These are phyloP conservation scores for Microplitis manilae DNA, from an alignment of 2,888 invertebrate species.

Conservation along the genomic window DNA sequence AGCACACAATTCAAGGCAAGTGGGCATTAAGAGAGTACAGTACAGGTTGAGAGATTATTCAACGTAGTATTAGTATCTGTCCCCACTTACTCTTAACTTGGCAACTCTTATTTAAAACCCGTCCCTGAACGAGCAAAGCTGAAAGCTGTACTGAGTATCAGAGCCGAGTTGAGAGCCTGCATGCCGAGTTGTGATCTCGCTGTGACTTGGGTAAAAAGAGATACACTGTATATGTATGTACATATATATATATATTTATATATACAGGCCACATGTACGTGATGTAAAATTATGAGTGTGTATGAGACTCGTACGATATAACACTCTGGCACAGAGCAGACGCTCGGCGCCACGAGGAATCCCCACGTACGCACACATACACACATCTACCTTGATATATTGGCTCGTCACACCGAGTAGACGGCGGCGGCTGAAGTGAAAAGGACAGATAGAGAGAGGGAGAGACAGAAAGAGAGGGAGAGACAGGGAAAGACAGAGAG, in stretches of 20 bases:
- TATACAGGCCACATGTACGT: background rate
- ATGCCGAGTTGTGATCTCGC: background rate
- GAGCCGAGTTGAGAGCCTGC: background rate
- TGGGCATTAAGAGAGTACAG: background rate
- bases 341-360: constrained; percentile 65
- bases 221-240: background rate
- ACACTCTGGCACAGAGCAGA: constrained; percentile 54
- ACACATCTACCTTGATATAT: constrained; percentile 42
- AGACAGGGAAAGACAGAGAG: background rate
- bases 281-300: constrained; percentile 13
- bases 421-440: background rate
- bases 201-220: background rate
- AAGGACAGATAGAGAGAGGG: background rate
- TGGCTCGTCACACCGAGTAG: background rate
- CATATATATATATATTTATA: constrained; percentile 26
- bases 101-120: constrained; percentile 17
- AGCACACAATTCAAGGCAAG: background rate
- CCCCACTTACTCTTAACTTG: constrained; percentile 9
- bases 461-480: background rate
- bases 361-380: constrained; percentile 52
- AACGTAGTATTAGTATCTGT: constrained; percentile 6
- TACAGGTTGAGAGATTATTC: background rate
- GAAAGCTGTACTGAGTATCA: background rate
- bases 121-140: constrained; percentile 11
- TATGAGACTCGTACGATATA: constrained; percentile 27